These are phyloP conservation scores for Lagopus muta DNA, from an alignment of 2,113 vertebrate species.

Conservation along the genomic window DNA sequence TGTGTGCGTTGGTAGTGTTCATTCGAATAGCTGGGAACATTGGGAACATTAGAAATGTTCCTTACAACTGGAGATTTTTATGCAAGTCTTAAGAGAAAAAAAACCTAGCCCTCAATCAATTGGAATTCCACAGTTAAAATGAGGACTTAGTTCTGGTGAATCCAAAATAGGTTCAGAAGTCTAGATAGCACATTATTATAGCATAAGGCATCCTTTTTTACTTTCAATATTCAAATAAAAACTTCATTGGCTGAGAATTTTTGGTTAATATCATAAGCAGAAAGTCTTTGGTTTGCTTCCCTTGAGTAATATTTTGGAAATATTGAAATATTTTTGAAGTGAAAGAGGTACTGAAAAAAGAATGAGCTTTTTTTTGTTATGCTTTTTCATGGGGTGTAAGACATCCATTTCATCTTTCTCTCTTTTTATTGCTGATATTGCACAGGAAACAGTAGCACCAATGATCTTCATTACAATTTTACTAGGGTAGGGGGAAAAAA, in stretches of 20 bases:
- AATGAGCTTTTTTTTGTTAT: neutral
- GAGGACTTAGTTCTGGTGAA: neutral
- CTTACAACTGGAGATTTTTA: neutral
- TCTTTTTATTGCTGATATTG: neutral
- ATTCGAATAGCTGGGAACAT: neutral
- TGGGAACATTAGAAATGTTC: neutral
- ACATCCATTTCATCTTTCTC: neutral
- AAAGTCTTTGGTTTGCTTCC: neutral
- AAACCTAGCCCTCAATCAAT: fast-evolving
- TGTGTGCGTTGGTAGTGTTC: neutral
- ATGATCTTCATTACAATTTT: neutral
- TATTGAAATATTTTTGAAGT: neutral
- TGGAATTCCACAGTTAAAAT: neutral
- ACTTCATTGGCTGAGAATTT: neutral
- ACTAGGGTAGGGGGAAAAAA: neutral
- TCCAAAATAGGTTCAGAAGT: neutral
- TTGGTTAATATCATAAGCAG: neutral
- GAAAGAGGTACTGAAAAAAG: neutral
- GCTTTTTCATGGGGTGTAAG: neutral
- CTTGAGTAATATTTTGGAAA: neutral
- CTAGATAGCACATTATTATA: neutral
- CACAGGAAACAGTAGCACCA: neutral
- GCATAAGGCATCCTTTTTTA: fast-evolving
- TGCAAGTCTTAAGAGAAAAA: neutral
- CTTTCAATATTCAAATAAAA: neutral